Evolutionary conservation across 2,888 invertebrate species (phyloP).

Genomic region (Rhamnusium bicolor): DNA sequence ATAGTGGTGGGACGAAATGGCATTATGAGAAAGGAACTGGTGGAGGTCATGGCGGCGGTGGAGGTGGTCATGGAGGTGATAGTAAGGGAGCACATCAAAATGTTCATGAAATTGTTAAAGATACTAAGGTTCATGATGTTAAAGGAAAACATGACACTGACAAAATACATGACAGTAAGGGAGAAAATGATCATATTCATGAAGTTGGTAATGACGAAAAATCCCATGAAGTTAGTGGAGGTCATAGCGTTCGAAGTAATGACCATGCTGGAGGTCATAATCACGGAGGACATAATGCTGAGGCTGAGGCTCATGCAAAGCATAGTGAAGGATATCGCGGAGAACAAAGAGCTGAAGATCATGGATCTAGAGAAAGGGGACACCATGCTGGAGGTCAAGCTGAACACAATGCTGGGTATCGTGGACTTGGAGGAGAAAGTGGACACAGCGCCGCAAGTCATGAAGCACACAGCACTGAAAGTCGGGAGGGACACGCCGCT

Average conservation of each 20-base stretch:
- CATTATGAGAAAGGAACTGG: slow-evolving; percentile 73
- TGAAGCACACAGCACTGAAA: slow-evolving; percentile 41
- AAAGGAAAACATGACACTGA: not conserved
- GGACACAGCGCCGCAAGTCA: slow-evolving; percentile 1
- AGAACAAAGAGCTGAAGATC: slow-evolving; percentile 37
- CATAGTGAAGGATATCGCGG: too few relatives aligned
- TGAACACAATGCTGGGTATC: too few relatives aligned
- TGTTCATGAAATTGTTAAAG: not conserved
- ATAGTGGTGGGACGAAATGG: slow-evolving; percentile 76
- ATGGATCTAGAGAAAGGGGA: too few relatives aligned
- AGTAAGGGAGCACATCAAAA: slow-evolving; percentile 20
- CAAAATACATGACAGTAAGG: not conserved
- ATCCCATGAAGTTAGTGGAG: not conserved
- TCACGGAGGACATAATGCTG: slow-evolving; percentile 42
- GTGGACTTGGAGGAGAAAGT: too few relatives aligned
- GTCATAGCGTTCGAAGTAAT: not conserved
- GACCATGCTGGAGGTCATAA: not conserved
- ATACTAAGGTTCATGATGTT: not conserved
- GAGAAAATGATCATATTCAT: slow-evolving; percentile 33
- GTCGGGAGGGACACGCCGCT: not conserved
- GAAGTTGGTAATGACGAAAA: slow-evolving; percentile 35
- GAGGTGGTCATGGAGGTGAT: slow-evolving; percentile 69
- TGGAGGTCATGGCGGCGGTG: slow-evolving; percentile 73
- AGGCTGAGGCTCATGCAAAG: too few relatives aligned
- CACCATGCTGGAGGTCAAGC: not conserved